These are phyloP conservation scores for Hemibagrus wyckioides DNA, from an alignment of 2,113 vertebrate species.

Conservation along the genomic window DNA sequence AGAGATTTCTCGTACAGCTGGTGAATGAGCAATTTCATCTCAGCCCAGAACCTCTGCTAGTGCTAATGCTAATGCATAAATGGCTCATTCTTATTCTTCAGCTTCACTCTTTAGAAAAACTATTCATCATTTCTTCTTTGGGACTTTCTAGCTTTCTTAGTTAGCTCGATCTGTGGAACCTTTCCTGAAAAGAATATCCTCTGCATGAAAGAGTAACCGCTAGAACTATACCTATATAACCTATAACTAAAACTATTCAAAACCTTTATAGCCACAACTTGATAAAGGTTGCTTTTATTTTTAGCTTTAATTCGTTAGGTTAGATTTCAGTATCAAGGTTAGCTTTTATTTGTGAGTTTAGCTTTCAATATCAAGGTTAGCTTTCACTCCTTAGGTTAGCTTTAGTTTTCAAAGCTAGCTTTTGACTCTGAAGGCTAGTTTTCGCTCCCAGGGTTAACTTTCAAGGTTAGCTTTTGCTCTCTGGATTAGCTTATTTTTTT, in stretches of 20 bases:
- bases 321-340: not conserved
- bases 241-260: not conserved
- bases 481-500: too few species aligned
- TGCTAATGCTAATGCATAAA: not conserved
- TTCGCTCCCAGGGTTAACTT: not conserved
- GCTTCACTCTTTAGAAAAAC: not conserved
- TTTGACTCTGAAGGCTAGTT: not conserved
- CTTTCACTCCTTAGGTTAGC: not conserved
- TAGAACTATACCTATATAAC: not conserved
- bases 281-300: not conserved
- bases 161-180: not conserved
- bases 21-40: not conserved
- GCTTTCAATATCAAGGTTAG: not conserved
- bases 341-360: not conserved
- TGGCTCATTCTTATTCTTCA: not conserved
- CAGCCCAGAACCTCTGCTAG: not conserved
- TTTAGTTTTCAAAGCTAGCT: not conserved
- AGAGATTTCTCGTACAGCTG: not conserved
- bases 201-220: not conserved
- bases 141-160: not conserved
- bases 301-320: too few species aligned
- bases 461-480: not conserved
- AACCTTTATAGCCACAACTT: not conserved
- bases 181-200: not conserved
- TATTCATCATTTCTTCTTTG: not conserved